Evolutionary conservation across 2,113 vertebrate species (phyloP).

Genomic region (Burhinus bistriatus): DNA sequence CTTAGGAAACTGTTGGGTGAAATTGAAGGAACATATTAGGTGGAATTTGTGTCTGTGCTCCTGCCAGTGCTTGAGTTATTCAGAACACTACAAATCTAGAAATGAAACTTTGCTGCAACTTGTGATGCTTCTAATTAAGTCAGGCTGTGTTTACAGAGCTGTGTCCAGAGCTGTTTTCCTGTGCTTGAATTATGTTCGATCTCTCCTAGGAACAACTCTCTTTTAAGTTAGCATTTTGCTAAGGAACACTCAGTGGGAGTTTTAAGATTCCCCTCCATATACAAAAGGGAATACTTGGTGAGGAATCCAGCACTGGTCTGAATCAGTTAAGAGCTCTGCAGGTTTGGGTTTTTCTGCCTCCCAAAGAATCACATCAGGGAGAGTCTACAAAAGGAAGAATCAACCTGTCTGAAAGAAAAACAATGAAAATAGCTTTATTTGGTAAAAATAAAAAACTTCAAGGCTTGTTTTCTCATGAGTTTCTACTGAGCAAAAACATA

Average conservation of each 20-base stretch:
- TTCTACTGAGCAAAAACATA: not conserved
- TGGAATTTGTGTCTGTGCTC: not conserved
- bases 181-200: not conserved
- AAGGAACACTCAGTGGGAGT: not conserved
- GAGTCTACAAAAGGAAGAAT: not conserved
- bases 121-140: not conserved
- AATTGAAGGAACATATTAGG: not conserved
- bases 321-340: not conserved
- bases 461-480: not conserved
- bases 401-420: not conserved
- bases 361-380: not conserved
- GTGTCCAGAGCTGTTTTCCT: not conserved
- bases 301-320: not conserved
- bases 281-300: not conserved
- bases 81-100: not conserved
- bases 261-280: not conserved
- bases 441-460: conserved; percentile 9
- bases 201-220: not conserved
- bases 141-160: not conserved
- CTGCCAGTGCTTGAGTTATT: not conserved
- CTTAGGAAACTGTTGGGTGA: not conserved
- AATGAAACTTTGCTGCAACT: not conserved
- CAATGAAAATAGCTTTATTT: conserved; percentile 15
- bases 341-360: not conserved
- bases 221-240: not conserved